Evolutionary conservation across 2,113 vertebrate species (phyloP).

Genomic region (Erinaceus europaeus): DNA sequence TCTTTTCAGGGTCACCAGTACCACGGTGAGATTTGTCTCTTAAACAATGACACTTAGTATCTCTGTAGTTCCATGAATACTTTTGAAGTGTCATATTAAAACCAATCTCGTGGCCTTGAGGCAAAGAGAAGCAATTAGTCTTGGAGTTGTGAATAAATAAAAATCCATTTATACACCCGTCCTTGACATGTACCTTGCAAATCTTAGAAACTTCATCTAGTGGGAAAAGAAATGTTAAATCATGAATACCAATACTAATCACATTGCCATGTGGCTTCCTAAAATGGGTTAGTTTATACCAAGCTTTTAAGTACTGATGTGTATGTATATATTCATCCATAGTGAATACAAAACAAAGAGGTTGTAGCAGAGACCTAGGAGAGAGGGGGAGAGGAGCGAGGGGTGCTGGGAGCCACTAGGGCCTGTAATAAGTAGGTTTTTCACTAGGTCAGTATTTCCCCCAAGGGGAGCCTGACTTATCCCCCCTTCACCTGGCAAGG

Average conservation of each 20-base stretch:
- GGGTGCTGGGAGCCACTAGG: background rate
- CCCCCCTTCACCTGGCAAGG: background rate
- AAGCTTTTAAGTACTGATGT: conserved; percentile 84
- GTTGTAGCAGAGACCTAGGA: background rate
- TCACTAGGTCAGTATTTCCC: background rate
- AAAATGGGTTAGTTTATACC: conserved; percentile 78
- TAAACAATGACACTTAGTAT: conserved; percentile 89
- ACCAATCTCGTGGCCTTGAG: conserved; percentile 89
- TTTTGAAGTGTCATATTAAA: conserved; percentile 92
- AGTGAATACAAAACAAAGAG: conserved; percentile 77
- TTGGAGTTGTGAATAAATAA: conserved; percentile 92
- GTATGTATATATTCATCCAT: conserved; percentile 85
- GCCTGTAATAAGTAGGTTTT: background rate
- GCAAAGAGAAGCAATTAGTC: conserved; percentile 91
- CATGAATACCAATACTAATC: conserved; percentile 83
- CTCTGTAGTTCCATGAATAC: conserved; percentile 88
- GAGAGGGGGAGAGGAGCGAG: background rate
- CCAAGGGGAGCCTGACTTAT: background rate
- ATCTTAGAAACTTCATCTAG: conserved; percentile 91
- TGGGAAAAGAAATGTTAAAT: conserved; percentile 87
- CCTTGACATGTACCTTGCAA: conserved; percentile 91
- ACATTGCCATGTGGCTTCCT: conserved; percentile 71
- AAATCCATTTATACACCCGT: conserved; percentile 90
- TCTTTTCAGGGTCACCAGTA: conserved; percentile 86
- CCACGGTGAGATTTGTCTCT: conserved; percentile 83